Evolutionary conservation across 2,113 vertebrate species (phyloP).

Genomic region (Colaptes auratus): DNA sequence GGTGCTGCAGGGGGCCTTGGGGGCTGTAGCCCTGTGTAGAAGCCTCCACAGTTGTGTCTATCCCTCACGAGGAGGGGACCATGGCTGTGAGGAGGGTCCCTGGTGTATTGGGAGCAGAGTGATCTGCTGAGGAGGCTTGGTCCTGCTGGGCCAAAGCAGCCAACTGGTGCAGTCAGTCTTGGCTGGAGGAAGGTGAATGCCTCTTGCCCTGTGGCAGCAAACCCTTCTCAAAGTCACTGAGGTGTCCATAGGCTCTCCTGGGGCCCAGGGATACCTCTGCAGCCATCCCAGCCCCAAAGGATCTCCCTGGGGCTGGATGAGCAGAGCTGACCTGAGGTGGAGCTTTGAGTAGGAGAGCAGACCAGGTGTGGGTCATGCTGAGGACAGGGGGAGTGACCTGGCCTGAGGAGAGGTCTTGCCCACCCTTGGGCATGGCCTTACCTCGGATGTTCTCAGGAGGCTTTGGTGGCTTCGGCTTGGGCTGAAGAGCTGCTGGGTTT

Average conservation of each 20-base stretch:
- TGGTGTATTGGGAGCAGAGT: not conserved
- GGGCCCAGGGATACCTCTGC: not conserved
- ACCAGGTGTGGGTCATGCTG: too few species aligned
- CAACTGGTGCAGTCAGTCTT: not conserved
- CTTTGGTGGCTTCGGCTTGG: slow-evolving; percentile 22
- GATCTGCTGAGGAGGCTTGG: not conserved
- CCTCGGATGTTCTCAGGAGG: slow-evolving; percentile 57
- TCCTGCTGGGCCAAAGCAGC: not conserved
- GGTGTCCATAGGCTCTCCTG: not conserved
- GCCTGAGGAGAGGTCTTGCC: not conserved
- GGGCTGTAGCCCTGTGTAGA: not conserved
- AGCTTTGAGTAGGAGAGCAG: not conserved
- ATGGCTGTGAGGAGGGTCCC: not conserved
- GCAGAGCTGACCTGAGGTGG: not conserved
- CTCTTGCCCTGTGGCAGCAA: not conserved
- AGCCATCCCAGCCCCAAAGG: not conserved
- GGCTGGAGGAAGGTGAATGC: not conserved
- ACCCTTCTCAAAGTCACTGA: not conserved
- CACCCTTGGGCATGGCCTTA: slow-evolving; percentile 14
- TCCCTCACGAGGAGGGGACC: not conserved
- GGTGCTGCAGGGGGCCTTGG: not conserved
- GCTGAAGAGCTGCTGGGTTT: slow-evolving; percentile 1
- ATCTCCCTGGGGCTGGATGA: not conserved
- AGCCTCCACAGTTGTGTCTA: not conserved
- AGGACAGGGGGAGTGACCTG: not conserved